phyloP scores from a whole-genome alignment of 2,888 invertebrate genomes.

The Conops quadrifasciatus region DNA sequence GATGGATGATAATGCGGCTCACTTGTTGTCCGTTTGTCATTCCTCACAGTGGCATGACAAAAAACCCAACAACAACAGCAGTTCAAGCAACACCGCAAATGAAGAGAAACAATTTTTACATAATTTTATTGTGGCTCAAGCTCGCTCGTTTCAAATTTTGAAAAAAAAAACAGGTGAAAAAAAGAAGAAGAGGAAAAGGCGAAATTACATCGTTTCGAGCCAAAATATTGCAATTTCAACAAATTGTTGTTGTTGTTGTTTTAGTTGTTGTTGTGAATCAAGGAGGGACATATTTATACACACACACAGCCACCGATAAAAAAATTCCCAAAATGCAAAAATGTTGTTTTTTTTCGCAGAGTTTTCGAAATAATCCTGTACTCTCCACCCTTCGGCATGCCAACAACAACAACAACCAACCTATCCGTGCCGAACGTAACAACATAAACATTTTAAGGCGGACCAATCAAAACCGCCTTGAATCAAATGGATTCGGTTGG shows the following conservation, averaged over 20 bases:
- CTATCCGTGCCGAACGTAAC: too few species aligned
- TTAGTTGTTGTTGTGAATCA: too few species aligned
- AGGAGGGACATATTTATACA: background rate
- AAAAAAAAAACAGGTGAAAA: conserved; percentile 5
- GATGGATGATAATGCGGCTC: background rate
- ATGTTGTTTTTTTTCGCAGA: too few species aligned
- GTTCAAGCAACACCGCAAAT: background rate
- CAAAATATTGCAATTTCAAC: conserved; percentile 9
- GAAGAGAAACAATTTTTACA: conserved; percentile 10
- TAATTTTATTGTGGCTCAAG: conserved; percentile 20
- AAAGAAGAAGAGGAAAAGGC: too few species aligned
- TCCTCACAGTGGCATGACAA: background rate
- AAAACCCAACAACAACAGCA: background rate
- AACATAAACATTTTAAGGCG: too few species aligned
- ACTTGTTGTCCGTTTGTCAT: conserved; percentile 15
- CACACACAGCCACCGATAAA: background rate
- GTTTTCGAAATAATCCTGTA: too few species aligned
- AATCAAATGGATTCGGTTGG: too few species aligned
- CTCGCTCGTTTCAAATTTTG: background rate
- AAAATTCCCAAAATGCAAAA: background rate
- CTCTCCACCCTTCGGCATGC: too few species aligned
- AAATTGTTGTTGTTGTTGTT: background rate
- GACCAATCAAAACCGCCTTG: too few species aligned
- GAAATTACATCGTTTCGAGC: conserved; percentile 19
- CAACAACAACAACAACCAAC: too few species aligned